Evolutionary conservation across 2,113 vertebrate genomes (phyloP).

Genomic region (Gallinago jamesoni): DNA sequence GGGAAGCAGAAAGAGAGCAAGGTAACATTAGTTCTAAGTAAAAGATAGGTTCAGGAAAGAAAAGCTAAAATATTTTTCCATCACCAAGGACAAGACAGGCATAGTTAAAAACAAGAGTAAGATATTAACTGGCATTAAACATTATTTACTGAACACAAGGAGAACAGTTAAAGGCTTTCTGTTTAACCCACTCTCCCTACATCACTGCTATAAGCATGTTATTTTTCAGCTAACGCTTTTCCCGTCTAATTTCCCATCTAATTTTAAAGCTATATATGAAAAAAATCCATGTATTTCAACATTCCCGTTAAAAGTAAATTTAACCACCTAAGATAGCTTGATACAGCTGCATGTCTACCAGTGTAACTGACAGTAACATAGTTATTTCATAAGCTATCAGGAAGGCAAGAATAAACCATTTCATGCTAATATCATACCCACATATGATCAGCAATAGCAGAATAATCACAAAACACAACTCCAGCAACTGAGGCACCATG

Average conservation of each 20-base stretch:
- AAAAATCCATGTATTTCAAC: background rate
- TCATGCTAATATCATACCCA: background rate
- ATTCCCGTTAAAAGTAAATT: background rate
- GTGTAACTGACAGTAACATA: rapidly evolving
- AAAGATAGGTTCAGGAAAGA: background rate
- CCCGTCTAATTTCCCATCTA: background rate
- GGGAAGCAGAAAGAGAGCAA: conserved; percentile 77
- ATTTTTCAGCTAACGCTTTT: background rate
- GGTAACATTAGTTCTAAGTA: conserved; percentile 70
- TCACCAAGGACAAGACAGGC: background rate
- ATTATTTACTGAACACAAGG: background rate
- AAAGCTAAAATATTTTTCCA: background rate
- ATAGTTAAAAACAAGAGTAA: background rate
- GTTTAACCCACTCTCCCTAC: background rate
- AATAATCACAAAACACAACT: background rate
- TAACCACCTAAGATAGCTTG: rapidly evolving
- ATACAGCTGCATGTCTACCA: background rate
- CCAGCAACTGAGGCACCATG: background rate
- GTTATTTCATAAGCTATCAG: background rate
- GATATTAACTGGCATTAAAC: background rate
- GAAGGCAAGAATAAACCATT: background rate
- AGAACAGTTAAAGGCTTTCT: background rate
- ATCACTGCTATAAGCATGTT: background rate
- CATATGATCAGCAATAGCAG: rapidly evolving
- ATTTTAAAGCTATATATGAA: background rate